phyloP scores from a whole-genome alignment of 2,797 vertebrate species.

The Jordanella pulchra region DNA sequence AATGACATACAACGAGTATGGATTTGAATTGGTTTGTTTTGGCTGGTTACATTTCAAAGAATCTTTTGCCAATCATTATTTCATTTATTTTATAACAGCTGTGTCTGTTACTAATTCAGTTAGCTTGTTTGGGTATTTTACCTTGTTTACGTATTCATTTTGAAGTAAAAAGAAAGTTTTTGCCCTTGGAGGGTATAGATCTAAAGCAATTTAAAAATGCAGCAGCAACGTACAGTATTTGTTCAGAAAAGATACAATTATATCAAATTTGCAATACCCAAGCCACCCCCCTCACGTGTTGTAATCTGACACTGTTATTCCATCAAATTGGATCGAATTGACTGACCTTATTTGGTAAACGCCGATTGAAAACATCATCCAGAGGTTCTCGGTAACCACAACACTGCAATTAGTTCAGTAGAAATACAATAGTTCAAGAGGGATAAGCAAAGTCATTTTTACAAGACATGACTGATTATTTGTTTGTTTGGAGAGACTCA shows the following conservation, averaged over 20 bases:
- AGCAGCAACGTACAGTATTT: no score
- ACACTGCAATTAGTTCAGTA: neutral
- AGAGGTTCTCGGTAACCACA: neutral
- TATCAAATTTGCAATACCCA: neutral
- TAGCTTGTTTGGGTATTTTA: neutral
- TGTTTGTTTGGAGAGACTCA: slow-evolving; percentile 15
- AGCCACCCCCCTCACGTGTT: no score
- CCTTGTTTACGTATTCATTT: no score
- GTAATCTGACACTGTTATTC: no score
- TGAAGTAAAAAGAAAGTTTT: neutral
- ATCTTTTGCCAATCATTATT: neutral
- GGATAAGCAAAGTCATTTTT: neutral
- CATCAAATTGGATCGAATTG: no score
- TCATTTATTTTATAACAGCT: neutral
- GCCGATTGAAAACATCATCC: neutral
- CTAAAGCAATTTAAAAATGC: no score
- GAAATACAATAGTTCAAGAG: neutral
- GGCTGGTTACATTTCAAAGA: neutral
- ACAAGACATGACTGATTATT: neutral
- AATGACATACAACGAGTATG: neutral
- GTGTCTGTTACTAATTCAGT: neutral
- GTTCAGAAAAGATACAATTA: no score
- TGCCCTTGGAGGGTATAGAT: no score
- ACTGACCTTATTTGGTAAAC: neutral
- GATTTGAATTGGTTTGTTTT: neutral